These are phyloP conservation scores for Scaptomyza caliginosa DNA, from an alignment of 2,888 invertebrate species.

Conservation along the genomic window DNA sequence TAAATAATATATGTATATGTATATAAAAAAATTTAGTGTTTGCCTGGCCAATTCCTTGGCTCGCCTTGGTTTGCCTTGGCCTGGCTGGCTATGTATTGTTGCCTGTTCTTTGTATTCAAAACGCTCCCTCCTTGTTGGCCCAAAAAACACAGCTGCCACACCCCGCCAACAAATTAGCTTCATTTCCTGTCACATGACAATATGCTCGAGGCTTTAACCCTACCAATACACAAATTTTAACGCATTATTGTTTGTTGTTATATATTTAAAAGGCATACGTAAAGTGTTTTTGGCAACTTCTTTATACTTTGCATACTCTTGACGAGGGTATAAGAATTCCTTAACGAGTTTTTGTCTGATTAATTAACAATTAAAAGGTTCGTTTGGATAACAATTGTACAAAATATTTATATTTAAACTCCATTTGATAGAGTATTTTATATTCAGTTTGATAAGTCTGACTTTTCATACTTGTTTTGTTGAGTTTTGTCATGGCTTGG, in stretches of 20 bases:
- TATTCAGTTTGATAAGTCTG: neutral
- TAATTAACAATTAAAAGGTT: neutral
- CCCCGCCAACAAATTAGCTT: constrained; percentile 77
- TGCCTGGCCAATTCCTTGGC: constrained; percentile 21
- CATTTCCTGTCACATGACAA: constrained; percentile 76
- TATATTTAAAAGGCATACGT: constrained; percentile 30
- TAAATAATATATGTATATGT: constrained; percentile 16
- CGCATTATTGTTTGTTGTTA: constrained; percentile 23
- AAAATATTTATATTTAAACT: neutral
- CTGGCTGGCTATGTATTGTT: constrained; percentile 15
- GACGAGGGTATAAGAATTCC: neutral
- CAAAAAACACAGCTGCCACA: constrained; percentile 46
- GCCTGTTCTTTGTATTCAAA: constrained; percentile 13
- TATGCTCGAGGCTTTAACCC: constrained; percentile 60
- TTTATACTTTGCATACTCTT: constrained; percentile 2
- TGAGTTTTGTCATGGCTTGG: constrained; percentile 9
- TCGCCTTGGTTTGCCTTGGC: constrained; percentile 21
- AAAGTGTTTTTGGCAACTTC: constrained; percentile 18
- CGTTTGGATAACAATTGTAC: no score
- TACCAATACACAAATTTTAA: constrained; percentile 54
- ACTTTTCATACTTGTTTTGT: neutral
- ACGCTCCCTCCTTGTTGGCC: constrained; percentile 30
- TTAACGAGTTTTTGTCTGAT: neutral
- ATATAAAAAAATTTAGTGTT: constrained; percentile 6
- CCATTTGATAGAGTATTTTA: constrained; percentile 1